Percentiles rank a stretch among this genome's conserved stretches.
These are phyloP conservation scores for Agriopis leucophaearia DNA, from an alignment of 2,888 invertebrate species.

Conservation along the genomic window DNA sequence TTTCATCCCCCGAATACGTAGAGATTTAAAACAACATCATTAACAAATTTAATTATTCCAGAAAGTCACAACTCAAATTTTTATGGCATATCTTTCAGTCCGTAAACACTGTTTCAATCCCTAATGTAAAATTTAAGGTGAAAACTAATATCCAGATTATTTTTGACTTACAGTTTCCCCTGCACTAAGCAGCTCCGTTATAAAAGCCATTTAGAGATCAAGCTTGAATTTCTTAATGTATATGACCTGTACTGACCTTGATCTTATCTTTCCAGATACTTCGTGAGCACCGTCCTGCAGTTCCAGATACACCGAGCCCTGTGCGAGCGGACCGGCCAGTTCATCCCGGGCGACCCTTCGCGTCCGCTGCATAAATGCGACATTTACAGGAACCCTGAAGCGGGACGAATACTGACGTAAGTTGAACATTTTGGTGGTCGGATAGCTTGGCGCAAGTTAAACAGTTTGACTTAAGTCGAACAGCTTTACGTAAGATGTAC, in stretches of 20 bases:
- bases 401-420: slow-evolving; percentile 95
- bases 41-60: too few species aligned
- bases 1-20: too few species aligned
- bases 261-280: slow-evolving; percentile 89
- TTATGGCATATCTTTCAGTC: too few species aligned
- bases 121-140: too few species aligned
- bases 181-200: too few species aligned
- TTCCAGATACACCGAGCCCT: slow-evolving; percentile 96
- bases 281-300: slow-evolving; percentile 96
- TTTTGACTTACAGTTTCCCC: too few species aligned
- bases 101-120: too few species aligned
- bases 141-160: too few species aligned
- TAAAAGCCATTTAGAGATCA: neutral
- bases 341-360: slow-evolving; percentile 89
- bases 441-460: neutral
- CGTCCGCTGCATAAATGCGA: slow-evolving; percentile 96
- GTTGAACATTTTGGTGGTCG: slow-evolving; percentile 67
- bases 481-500: neutral
- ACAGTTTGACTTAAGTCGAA: neutral
- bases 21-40: too few species aligned
- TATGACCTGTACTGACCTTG: neutral
- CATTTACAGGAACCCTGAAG: slow-evolving; percentile 94
- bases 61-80: too few species aligned
- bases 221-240: neutral
- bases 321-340: slow-evolving; percentile 94